Percentiles rank a stretch among this genome's conserved stretches.
Conservation (phyloP, 2,113 vertebrate genomes). For the Eurystomus gularis region DNA sequence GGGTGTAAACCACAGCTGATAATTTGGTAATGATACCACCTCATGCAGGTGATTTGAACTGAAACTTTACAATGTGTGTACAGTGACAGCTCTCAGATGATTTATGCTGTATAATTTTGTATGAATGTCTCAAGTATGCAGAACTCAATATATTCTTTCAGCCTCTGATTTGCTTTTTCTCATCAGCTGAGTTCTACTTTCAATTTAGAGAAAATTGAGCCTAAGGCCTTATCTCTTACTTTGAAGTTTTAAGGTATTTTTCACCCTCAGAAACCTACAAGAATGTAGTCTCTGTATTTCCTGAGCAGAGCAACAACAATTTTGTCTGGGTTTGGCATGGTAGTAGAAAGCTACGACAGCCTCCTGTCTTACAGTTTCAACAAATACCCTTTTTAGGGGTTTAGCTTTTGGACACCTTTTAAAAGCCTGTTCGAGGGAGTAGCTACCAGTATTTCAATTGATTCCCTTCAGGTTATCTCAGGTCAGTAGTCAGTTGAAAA, state of each 20-base stretch:
- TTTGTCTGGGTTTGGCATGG: neutral
- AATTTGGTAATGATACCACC: neutral
- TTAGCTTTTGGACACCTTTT: neutral
- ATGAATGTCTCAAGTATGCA: neutral
- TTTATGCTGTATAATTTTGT: neutral
- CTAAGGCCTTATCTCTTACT: neutral
- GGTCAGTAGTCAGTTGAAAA: neutral
- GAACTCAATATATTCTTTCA: neutral
- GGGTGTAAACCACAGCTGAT: neutral
- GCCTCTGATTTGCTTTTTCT: neutral
- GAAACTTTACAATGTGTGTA: neutral
- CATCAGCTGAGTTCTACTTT: neutral
- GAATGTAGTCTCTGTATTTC: neutral
- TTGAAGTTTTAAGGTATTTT: neutral
- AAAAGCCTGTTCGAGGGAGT: neutral
- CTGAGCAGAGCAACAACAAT: neutral
- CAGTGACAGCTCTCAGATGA: neutral
- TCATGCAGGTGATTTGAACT: neutral
- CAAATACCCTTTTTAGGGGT: neutral
- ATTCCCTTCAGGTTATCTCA: neutral
- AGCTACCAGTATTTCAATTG: neutral
- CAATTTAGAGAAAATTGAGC: neutral
- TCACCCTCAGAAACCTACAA: neutral
- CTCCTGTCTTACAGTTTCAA: neutral
- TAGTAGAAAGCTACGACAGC: neutral